Evolutionary conservation across 2,797 vertebrate genomes (phyloP), one percentile per base, ranked within the genome.

Genomic region (Ciconia nigra): DNA sequence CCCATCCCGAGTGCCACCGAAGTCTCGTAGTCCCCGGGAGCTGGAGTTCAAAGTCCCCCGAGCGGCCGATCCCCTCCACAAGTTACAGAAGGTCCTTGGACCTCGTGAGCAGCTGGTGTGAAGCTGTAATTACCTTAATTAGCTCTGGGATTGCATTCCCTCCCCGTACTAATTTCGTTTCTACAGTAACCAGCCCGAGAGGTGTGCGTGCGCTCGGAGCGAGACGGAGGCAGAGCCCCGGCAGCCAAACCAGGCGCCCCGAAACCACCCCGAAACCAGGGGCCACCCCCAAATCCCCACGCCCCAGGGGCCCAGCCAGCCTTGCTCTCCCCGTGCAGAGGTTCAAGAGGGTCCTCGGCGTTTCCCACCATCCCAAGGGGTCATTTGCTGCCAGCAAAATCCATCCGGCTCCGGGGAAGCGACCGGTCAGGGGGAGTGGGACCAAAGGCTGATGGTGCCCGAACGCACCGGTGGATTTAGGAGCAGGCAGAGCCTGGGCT

Each of bases 61-160:
- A 71, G 78, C 5, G 24, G 69, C 85, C 71, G 89, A 94, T 96
- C 92, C 89, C 85, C 89, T 92, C 93, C 94, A 95, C 92, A 95
- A 96, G 95, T 96, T 97, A 95, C 96, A 96, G 97, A 96, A 97
- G 97, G 96, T 97, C 95, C 96, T 96, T 96, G 96, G 97, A 96
- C 97, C 96, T 96, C 94, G 63, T 91, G 97, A 97, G 97, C 97
- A 98, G 97, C 97, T 98, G 97, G 97, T 97, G 97, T 94, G 96
- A 96, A 97, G 96, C 96, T 96, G 97, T 97, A 98, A 98, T 98
- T 98, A 97, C 97, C 97, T 97, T 97, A 98, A 98, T 98, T 97
- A 98, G 96, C 97, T 98, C 96, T 93, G 97, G 97, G 97, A 97
- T 96, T 94, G 94, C 95, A 94, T 96, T 95, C 96, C 95, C 97